Evolutionary conservation across 1,140 invertebrate genomes (phyloP).

Genomic region (Scaptomyza hsui): DNA sequence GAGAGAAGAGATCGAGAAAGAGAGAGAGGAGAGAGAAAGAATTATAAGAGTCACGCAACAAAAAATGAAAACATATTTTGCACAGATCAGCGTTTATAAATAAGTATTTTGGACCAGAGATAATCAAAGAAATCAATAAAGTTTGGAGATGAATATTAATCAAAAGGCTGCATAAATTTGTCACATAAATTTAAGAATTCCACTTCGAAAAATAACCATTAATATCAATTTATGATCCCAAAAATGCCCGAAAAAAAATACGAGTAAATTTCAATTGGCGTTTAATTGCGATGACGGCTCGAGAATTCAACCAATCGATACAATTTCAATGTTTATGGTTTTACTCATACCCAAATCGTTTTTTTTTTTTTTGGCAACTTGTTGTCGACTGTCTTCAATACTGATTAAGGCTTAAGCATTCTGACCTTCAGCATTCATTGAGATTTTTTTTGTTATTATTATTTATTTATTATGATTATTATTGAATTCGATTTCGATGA

Average conservation of each 20-base stretch:
- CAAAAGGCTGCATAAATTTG: conserved; percentile 66
- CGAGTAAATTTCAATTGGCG: conserved; percentile 70
- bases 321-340: conserved; percentile 42
- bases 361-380: conserved; percentile 33
- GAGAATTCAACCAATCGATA: conserved; percentile 76
- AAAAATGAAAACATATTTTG: conserved; percentile 2
- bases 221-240: conserved; percentile 49
- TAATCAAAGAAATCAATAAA: conserved; percentile 63
- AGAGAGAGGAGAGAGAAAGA: not conserved
- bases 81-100: conserved; percentile 64
- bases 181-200: conserved; percentile 66
- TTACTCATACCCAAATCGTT: not conserved
- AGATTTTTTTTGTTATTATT: conserved; percentile 60
- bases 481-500: conserved; percentile 63
- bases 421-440: conserved; percentile 80
- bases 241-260: conserved; percentile 45
- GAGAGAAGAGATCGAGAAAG: conserved; percentile 2
- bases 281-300: conserved; percentile 71
- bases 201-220: conserved; percentile 27
- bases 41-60: conserved; percentile 21
- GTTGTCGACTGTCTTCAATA: conserved; percentile 42
- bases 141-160: conserved; percentile 52
- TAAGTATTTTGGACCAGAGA: conserved; percentile 61
- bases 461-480: conserved; percentile 71
- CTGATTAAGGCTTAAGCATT: conserved; percentile 75